Conservation (phyloP, 2,888 invertebrate species). For the Protonemura montana region DNA sequence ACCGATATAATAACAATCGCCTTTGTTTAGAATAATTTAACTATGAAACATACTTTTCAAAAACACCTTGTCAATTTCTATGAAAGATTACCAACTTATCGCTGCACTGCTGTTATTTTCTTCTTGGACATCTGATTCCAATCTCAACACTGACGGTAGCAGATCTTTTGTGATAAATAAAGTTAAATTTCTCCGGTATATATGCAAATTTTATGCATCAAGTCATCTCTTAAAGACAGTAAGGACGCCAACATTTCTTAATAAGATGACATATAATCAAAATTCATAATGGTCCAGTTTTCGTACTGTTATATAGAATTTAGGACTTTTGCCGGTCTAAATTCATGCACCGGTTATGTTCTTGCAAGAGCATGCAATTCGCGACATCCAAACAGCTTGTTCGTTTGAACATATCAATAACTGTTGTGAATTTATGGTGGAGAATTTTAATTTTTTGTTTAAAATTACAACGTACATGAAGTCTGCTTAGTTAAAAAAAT, state of each 20-base stretch:
- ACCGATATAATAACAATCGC: not conserved
- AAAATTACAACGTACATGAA: too few species aligned
- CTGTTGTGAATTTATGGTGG: too few species aligned
- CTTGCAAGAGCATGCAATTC: too few species aligned
- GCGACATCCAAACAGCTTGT: too few species aligned
- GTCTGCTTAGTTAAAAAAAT: not conserved
- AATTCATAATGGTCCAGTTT: not conserved
- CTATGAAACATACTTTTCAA: not conserved
- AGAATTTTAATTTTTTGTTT: too few species aligned
- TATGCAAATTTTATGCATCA: not conserved
- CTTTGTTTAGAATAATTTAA: not conserved
- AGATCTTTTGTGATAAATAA: conserved; percentile 12
- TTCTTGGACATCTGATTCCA: conserved; percentile 12
- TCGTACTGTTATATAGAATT: not conserved
- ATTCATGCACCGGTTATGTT: not conserved
- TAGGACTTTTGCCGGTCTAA: not conserved
- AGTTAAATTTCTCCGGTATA: not conserved
- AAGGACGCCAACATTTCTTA: not conserved
- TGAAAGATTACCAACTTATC: not conserved
- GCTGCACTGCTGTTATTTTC: conserved; percentile 7
- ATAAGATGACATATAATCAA: not conserved
- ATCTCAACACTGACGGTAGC: not conserved
- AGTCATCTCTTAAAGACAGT: not conserved
- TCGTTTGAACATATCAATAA: too few species aligned
- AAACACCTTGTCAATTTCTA: not conserved